Conservation (phyloP, 2,113 vertebrate genomes). For the Aspiorhynchus laticeps region DNA sequence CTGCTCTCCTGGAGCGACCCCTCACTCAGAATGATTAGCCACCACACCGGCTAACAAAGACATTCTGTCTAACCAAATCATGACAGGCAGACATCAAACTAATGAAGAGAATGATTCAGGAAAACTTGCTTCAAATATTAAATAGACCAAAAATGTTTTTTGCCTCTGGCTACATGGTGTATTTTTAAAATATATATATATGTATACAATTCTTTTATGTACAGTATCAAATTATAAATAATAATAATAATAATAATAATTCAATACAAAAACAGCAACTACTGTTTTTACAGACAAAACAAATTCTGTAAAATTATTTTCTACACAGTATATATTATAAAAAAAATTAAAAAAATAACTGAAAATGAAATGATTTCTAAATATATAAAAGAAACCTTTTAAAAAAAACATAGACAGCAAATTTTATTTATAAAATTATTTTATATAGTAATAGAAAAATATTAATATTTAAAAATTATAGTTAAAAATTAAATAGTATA, state of each 20-base stretch:
- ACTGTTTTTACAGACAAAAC: no score
- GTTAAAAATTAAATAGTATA: no score
- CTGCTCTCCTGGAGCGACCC: constrained; percentile 51
- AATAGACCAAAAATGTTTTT: neutral
- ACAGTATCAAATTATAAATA: neutral
- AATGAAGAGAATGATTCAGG: constrained; percentile 4
- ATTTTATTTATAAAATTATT: no score
- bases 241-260: no score
- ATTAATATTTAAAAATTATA: no score
- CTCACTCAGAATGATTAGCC: constrained; percentile 57
- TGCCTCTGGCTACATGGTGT: neutral
- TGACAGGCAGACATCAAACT: constrained; percentile 37
- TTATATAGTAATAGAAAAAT: no score
- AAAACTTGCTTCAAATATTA: constrained; percentile 5
- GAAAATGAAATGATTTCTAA: no score
- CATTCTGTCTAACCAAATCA: constrained; percentile 46
- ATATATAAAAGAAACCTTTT: no score
- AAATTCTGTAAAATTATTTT: neutral
- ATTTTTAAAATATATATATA: neutral
- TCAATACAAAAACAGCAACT: no score
- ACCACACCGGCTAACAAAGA: constrained; percentile 52
- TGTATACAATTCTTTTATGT: neutral
- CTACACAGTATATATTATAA: no score
- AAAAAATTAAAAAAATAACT: no score
- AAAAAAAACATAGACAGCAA: no score